These are phyloP conservation scores for Hesperia comma DNA, from an alignment of 2,888 invertebrate species.

Conservation along the genomic window DNA sequence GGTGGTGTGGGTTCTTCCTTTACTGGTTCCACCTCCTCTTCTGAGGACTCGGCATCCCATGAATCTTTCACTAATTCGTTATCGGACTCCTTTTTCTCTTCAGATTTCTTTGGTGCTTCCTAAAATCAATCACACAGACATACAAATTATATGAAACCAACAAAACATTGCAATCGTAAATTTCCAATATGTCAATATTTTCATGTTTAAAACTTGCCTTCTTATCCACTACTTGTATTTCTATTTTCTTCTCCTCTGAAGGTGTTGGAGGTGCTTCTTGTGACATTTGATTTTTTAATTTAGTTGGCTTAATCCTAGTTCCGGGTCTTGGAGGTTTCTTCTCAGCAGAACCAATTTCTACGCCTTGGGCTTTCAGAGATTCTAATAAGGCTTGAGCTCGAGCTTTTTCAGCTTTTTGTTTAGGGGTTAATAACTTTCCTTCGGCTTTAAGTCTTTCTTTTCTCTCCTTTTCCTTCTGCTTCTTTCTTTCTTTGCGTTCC, in stretches of 20 bases:
- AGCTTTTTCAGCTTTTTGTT: conserved; percentile 95
- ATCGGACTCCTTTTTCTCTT: conserved; percentile 64
- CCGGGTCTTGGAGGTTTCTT: conserved; percentile 86
- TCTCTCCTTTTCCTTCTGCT: conserved; percentile 95
- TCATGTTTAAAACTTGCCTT: conserved; percentile 57
- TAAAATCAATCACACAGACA: conserved; percentile 37
- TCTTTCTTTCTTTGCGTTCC: conserved; percentile 94
- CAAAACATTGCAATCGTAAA: too few relatives aligned
- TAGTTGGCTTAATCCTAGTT: conserved; percentile 89
- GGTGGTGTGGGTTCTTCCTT: conserved; percentile 54
- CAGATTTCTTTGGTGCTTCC: conserved; percentile 60
- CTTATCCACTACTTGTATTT: conserved; percentile 81
- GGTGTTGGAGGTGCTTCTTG: conserved; percentile 80
- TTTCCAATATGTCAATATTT: not conserved
- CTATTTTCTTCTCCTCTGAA: conserved; percentile 74
- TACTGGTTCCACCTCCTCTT: conserved; percentile 70
- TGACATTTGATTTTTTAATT: conserved; percentile 86
- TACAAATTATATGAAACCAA: too few relatives aligned
- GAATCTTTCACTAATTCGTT: conserved; percentile 89
- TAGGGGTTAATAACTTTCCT: conserved; percentile 96
- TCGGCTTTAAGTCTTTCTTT: conserved; percentile 97
- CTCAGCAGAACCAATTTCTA: conserved; percentile 90
- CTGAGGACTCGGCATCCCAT: conserved; percentile 91
- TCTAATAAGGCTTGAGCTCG: conserved; percentile 95
- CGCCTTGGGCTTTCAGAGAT: conserved; percentile 93